Percentiles rank a stretch among this genome's conserved stretches.
Evolutionary conservation across 2,797 vertebrate genomes (phyloP).

Genomic region (Parauchenoglanis ngamensis): DNA sequence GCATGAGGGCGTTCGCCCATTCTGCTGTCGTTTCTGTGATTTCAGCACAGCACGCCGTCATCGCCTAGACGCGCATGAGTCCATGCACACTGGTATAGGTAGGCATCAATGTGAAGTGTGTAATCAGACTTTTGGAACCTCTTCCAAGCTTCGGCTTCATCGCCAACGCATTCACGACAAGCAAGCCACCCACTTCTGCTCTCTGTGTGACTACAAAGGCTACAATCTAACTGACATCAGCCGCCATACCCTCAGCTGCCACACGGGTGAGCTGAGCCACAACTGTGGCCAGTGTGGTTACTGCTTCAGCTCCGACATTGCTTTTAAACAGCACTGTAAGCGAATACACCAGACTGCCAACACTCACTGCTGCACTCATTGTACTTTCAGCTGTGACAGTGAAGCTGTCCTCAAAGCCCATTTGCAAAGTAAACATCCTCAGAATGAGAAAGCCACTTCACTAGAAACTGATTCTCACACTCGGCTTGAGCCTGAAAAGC

Average conservation of each 20-base stretch:
- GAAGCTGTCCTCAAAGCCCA: conserved; percentile 79
- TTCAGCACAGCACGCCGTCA: conserved; percentile 89
- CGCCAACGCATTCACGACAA: conserved; percentile 86
- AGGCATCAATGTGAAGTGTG: conserved; percentile 84
- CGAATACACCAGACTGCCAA: conserved; percentile 78
- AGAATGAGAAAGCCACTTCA: conserved; percentile 76
- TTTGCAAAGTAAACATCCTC: conserved; percentile 78
- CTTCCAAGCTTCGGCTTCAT: conserved; percentile 89
- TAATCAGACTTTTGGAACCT: conserved; percentile 86
- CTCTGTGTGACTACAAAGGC: conserved; percentile 87
- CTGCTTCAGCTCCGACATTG: conserved; percentile 85
- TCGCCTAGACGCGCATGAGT: conserved; percentile 88
- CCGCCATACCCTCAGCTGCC: conserved; percentile 88
- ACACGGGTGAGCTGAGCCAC: conserved; percentile 79
- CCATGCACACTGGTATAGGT: conserved; percentile 88
- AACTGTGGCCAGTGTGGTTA: conserved; percentile 82
- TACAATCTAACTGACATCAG: conserved; percentile 87
- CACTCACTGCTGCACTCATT: conserved; percentile 69
- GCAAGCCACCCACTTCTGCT: conserved; percentile 86
- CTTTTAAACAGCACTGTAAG: conserved; percentile 87
- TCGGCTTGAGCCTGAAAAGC: conserved; percentile 75
- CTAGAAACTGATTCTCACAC: conserved; percentile 71
- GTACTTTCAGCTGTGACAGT: conserved; percentile 77
- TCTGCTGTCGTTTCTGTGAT: conserved; percentile 83
- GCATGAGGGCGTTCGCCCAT: conserved; percentile 81